phyloP scores from a whole-genome alignment of 2,888 invertebrate species.

The Dermolepida albohirtum region DNA sequence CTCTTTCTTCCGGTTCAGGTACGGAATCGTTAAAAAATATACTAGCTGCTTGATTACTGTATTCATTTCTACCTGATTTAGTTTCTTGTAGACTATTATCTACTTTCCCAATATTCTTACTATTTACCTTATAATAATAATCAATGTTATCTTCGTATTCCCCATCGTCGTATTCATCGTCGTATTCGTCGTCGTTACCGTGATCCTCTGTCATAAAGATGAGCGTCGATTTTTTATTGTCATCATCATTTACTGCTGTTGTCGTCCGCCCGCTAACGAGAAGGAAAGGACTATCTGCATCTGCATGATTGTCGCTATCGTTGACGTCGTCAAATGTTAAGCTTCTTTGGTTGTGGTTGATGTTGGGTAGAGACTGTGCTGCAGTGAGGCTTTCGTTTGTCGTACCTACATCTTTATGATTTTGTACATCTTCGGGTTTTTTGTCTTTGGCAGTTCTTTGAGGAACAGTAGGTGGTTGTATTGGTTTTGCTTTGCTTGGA shows the following conservation, averaged over 20 bases:
- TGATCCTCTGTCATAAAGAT: slow-evolving; percentile 48
- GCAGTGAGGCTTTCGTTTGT: no score
- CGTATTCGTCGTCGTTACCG: slow-evolving; percentile 24
- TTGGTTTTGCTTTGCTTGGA: slow-evolving; percentile 26
- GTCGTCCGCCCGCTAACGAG: slow-evolving; percentile 8
- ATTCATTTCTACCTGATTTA: slow-evolving; percentile 38
- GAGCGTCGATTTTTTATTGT: slow-evolving; percentile 45
- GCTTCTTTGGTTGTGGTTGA: no score
- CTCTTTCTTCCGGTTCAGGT: slow-evolving; percentile 46
- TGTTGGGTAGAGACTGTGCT: no score
- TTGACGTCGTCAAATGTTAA: not conserved
- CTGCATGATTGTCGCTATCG: slow-evolving; percentile 19
- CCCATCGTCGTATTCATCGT: slow-evolving; percentile 13
- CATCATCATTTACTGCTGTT: slow-evolving; percentile 7
- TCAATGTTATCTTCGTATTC: slow-evolving; percentile 25
- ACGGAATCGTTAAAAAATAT: slow-evolving; percentile 59
- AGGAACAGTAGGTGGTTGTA: slow-evolving; percentile 35
- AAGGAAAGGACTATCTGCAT: not conserved
- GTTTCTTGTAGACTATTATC: not conserved
- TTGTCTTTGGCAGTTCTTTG: slow-evolving; percentile 26
- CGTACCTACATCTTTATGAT: not conserved
- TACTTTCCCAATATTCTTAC: not conserved
- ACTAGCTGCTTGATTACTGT: slow-evolving; percentile 59
- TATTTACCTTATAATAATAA: not conserved
- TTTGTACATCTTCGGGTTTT: slow-evolving; percentile 39